Conservation (phyloP, 2,888 invertebrate species). For the Aricia artaxerxes region DNA sequence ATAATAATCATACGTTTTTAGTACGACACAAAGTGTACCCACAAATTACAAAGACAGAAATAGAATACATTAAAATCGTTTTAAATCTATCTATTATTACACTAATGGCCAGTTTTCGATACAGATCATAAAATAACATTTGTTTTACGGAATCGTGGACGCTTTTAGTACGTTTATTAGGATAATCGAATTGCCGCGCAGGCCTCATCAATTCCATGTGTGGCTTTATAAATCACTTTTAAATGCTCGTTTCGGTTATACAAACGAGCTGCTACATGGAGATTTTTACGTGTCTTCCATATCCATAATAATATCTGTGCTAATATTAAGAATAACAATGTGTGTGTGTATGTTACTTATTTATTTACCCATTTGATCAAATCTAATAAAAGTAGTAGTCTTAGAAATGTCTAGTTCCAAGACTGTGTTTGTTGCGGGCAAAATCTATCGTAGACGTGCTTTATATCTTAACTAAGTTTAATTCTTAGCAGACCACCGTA, state of each 20-base stretch:
- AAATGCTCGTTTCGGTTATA: neutral
- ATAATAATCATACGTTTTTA: neutral
- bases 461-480: no score
- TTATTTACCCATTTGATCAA: no score
- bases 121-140: neutral
- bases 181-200: neutral
- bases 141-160: neutral
- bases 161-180: conserved; percentile 2
- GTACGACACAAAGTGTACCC: neutral
- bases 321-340: neutral
- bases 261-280: neutral
- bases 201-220: neutral
- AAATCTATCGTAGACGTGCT: no score
- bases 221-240: conserved; percentile 14
- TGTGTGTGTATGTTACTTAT: no score
- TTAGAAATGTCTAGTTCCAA: no score
- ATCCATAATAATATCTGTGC: neutral
- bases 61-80: neutral
- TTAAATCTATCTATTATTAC: neutral
- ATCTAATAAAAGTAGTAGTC: no score
- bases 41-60: conserved; percentile 6
- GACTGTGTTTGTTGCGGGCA: no score
- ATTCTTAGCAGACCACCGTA: no score
- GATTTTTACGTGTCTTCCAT: neutral
- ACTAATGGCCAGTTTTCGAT: conserved; percentile 8